phyloP scores from a whole-genome alignment of 23 tunicate species.

The Botrylloides violaceus region DNA sequence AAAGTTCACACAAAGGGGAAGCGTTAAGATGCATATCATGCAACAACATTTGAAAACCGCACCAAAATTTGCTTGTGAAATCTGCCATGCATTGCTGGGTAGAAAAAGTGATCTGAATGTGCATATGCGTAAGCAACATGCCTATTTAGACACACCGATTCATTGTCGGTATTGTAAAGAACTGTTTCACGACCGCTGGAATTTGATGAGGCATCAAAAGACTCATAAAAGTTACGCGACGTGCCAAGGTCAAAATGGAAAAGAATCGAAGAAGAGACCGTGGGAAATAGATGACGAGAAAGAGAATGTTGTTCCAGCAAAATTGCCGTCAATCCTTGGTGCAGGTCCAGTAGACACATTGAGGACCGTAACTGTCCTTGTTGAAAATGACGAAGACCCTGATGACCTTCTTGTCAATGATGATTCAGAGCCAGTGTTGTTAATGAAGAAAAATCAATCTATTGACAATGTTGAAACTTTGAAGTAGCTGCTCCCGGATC shows the following conservation, averaged over 20 bases:
- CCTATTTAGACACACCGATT: conserved; percentile 89
- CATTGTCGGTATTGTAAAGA: conserved; percentile 98
- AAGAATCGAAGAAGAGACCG: conserved; percentile 2
- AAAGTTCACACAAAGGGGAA: conserved; percentile 95
- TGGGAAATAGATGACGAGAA: conserved; percentile 12
- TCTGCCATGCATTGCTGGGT: conserved; percentile 87
- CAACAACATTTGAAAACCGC: conserved; percentile 98
- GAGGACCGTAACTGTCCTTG: conserved; percentile 26
- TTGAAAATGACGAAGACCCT: conserved; percentile 8
- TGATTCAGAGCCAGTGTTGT: conserved; percentile 12
- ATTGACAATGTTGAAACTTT: neutral
- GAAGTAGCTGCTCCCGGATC: too few species aligned
- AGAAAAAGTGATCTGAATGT: conserved; percentile 93
- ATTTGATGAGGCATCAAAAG: conserved; percentile 93
- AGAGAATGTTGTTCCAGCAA: conserved; percentile 11
- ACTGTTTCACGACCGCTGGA: conserved; percentile 95
- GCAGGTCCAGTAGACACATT: neutral
- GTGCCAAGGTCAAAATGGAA: conserved; percentile 4
- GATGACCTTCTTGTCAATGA: neutral
- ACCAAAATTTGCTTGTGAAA: conserved; percentile 92
- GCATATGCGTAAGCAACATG: conserved; percentile 97
- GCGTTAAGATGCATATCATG: conserved; percentile 98
- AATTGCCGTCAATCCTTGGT: neutral
- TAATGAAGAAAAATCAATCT: conserved; percentile 3
- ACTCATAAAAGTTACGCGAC: conserved; percentile 73